phyloP scores from a whole-genome alignment of 2,888 invertebrate species.

The Diarsia brunnea region DNA sequence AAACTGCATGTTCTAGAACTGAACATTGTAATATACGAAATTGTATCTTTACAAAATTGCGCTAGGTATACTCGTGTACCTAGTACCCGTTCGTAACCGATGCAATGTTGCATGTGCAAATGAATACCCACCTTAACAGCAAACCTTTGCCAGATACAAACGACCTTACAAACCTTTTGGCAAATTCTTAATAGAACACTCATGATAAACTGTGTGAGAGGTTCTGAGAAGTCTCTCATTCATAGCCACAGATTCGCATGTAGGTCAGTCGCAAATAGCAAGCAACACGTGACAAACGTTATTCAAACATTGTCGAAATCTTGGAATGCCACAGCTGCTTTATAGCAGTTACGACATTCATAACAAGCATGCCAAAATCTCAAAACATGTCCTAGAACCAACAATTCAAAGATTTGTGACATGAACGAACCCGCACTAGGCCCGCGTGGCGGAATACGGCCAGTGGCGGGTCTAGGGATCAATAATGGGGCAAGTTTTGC shows the following conservation, averaged over 20 bases:
- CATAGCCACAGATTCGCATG: slow-evolving; percentile 63
- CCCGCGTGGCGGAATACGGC: not conserved
- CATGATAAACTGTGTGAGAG: slow-evolving; percentile 40
- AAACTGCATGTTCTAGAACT: too few relatives aligned
- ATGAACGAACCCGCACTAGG: not conserved
- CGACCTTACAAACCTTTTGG: slow-evolving; percentile 42
- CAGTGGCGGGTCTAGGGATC: not conserved
- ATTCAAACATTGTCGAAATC: slow-evolving; percentile 49
- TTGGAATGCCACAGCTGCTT: slow-evolving; percentile 40
- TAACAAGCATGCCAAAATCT: slow-evolving; percentile 19
- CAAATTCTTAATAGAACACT: slow-evolving; percentile 48
- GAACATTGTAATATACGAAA: too few relatives aligned
- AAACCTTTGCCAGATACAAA: slow-evolving; percentile 31
- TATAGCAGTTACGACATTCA: slow-evolving; percentile 33
- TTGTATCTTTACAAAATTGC: not conserved
- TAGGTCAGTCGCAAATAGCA: slow-evolving; percentile 68
- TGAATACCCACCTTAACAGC: slow-evolving; percentile 11
- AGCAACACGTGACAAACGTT: slow-evolving; percentile 42
- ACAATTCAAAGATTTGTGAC: not conserved
- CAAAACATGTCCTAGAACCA: not conserved
- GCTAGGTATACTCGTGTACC: too few relatives aligned
- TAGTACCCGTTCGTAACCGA: not conserved
- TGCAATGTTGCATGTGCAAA: not conserved
- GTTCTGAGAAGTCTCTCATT: slow-evolving; percentile 70
- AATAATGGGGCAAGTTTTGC: not conserved